Conservation (phyloP, 2,888 invertebrate genomes). For the Blastobasis adustella region DNA sequence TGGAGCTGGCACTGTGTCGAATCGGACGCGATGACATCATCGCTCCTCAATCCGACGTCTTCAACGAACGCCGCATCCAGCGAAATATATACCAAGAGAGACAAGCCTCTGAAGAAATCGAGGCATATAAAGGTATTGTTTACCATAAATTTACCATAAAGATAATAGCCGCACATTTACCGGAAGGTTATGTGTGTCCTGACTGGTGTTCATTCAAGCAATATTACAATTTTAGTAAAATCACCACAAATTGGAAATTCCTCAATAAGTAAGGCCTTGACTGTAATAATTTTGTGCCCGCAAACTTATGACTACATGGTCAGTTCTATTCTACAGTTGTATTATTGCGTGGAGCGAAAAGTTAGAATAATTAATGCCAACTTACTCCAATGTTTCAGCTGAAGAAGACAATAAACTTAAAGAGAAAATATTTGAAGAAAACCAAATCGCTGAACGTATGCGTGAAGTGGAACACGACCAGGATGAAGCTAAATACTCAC, state of each 20-base stretch:
- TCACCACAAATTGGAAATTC: too few relatives aligned
- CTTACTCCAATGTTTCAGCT: conserved; percentile 27
- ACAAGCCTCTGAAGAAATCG: conserved; percentile 70
- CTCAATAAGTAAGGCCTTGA: too few relatives aligned
- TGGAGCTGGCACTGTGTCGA: conserved; percentile 88
- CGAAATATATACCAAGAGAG: conserved; percentile 70
- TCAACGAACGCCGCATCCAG: conserved; percentile 68
- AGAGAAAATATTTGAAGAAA: conserved; percentile 55
- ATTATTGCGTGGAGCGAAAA: too few relatives aligned
- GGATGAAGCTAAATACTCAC: conserved; percentile 85
- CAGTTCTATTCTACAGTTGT: too few relatives aligned
- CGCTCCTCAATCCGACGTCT: conserved; percentile 83
- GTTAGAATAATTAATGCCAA: too few relatives aligned
- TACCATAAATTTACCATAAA: not conserved
- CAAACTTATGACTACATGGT: too few relatives aligned
- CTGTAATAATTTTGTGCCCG: too few relatives aligned
- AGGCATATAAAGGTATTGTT: conserved; percentile 63
- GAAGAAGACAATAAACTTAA: conserved; percentile 69
- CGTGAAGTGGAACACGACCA: conserved; percentile 59
- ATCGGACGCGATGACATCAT: conserved; percentile 95
- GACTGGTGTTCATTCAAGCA: too few relatives aligned
- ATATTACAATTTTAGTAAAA: too few relatives aligned
- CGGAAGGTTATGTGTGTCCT: too few relatives aligned
- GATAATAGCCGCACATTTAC: too few relatives aligned
- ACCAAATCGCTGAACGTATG: conserved; percentile 49